Conservation (phyloP, 2,113 vertebrate species). For the Chaenocephalus aceratus region DNA sequence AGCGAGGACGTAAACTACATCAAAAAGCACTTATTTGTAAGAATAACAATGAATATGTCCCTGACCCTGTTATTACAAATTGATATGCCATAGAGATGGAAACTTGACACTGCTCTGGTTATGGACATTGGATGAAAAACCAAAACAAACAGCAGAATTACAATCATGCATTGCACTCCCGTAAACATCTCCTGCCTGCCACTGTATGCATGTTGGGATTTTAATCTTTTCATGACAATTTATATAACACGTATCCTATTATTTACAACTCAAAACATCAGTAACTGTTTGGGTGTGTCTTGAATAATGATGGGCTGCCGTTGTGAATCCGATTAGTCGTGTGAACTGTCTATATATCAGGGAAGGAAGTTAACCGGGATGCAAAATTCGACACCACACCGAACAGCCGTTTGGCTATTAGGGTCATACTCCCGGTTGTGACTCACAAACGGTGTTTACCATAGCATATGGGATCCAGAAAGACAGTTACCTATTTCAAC, state of each 20-base stretch:
- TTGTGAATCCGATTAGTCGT: too few species aligned
- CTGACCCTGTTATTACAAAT: not conserved
- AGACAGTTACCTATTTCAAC: not conserved
- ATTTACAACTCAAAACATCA: too few species aligned
- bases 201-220: not conserved
- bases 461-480: not conserved
- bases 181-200: not conserved
- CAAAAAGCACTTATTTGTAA: not conserved
- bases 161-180: not conserved
- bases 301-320: too few species aligned
- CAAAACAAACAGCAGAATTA: not conserved
- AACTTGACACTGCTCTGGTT: not conserved
- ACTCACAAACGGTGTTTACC: not conserved
- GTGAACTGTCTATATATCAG: not conserved
- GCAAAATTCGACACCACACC: not conserved
- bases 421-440: slow-evolving; percentile 2
- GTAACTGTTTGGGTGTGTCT: too few species aligned
- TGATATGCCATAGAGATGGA: not conserved
- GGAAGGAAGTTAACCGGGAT: not conserved
- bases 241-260: too few species aligned
- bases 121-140: not conserved
- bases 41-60: not conserved
- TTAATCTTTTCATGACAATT: too few species aligned
- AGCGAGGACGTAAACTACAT: not conserved
- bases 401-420: not conserved